These are phyloP conservation scores for Phaethon lepturus DNA, from an alignment of 2,113 vertebrate genomes.

Conservation along the genomic window DNA sequence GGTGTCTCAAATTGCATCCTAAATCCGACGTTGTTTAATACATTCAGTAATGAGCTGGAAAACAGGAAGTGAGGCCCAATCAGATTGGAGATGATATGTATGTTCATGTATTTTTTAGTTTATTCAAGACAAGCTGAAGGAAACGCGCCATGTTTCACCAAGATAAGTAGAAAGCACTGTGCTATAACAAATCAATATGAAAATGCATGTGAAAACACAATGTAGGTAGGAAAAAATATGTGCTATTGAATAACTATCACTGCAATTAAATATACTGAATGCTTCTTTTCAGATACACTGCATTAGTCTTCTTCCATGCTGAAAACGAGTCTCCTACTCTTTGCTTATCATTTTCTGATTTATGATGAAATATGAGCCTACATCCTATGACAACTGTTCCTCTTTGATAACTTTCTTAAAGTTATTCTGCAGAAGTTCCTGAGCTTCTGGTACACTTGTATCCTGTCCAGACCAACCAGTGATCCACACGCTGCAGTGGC, in stretches of 20 bases:
- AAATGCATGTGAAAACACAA: neutral
- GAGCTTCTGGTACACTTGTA: neutral
- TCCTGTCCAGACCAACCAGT: neutral
- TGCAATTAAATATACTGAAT: neutral
- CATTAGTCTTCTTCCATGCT: neutral
- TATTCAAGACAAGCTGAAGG: neutral
- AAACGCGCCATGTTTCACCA: neutral
- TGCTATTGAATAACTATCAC: neutral
- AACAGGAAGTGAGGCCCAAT: accelerated
- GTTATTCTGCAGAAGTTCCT: neutral
- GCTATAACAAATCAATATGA: neutral
- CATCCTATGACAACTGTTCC: neutral
- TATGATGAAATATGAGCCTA: neutral
- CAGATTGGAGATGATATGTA: neutral
- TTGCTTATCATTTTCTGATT: slow-evolving; percentile 16
- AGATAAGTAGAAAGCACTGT: neutral
- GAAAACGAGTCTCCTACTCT: neutral
- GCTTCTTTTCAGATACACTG: neutral
- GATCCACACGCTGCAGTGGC: neutral
- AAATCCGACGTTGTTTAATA: neutral
- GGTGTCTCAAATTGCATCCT: neutral
- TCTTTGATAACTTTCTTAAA: neutral
- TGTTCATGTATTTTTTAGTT: neutral
- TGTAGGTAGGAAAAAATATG: neutral
- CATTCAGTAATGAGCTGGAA: neutral